Percentiles rank a stretch among this genome's conserved stretches.
These are phyloP conservation scores for Drosophila nikananu DNA, from an alignment of 1,140 invertebrate species.

Conservation along the genomic window DNA sequence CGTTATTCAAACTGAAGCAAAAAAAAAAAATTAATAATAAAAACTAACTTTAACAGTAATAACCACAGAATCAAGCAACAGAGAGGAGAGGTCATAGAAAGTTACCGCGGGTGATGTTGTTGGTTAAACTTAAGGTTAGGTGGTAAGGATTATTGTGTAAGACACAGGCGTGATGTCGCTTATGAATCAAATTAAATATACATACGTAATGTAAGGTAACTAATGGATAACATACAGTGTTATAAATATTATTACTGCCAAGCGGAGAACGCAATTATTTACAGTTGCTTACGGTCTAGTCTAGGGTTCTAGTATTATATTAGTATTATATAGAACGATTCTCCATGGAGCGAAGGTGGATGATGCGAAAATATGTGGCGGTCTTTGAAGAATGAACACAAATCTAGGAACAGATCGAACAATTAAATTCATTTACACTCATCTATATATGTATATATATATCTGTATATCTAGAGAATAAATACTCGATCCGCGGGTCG, in stretches of 20 bases:
- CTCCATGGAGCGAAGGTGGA: conserved; percentile 24
- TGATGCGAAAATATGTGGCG: conserved; percentile 22
- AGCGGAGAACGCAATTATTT: conserved; percentile 46
- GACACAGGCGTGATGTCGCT: conserved; percentile 58
- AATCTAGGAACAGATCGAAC: conserved; percentile 56
- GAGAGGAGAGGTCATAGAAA: not conserved
- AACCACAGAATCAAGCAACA: not conserved
- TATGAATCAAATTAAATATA: conserved; percentile 47
- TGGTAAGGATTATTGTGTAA: conserved; percentile 35
- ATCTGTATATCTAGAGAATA: conserved; percentile 24
- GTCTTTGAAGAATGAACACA: conserved; percentile 32
- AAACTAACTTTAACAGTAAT: not conserved
- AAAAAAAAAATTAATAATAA: not conserved
- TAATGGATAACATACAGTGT: conserved; percentile 44
- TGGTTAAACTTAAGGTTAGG: not conserved
- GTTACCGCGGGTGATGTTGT: not conserved
- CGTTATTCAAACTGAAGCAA: too few species aligned
- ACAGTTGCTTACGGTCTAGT: conserved; percentile 31
- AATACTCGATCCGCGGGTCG: conserved; percentile 28
- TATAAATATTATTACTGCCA: conserved; percentile 49
- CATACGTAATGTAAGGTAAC: conserved; percentile 36
- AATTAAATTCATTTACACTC: conserved; percentile 25
- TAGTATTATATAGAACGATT: conserved; percentile 32
- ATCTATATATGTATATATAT: conserved; percentile 10
- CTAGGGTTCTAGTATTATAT: conserved; percentile 28